Percentiles rank a stretch among this genome's conserved stretches.
These are phyloP conservation scores for Bovichtus diacanthus DNA, from an alignment of 2,797 vertebrate genomes.

Conservation along the genomic window DNA sequence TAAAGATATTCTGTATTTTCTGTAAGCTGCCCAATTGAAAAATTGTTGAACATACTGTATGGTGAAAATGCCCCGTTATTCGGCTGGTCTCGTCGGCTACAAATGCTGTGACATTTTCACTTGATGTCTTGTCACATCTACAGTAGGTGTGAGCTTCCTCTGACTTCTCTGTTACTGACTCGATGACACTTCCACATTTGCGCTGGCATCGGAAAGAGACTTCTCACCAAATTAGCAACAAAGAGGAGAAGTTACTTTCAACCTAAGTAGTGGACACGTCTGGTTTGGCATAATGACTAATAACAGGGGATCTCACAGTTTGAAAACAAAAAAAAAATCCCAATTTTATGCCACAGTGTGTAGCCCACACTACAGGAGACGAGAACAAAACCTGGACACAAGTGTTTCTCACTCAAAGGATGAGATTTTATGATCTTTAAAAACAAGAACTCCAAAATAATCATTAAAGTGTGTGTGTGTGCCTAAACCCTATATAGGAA, in stretches of 20 bases:
- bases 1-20: neutral
- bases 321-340: constrained; percentile 12
- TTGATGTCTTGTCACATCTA: neutral
- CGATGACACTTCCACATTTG: constrained; percentile 17
- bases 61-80: constrained; percentile 14
- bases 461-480: neutral
- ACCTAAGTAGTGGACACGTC: neutral
- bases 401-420: neutral
- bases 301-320: constrained; percentile 5
- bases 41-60: neutral
- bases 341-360: neutral
- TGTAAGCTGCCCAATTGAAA: constrained; percentile 15
- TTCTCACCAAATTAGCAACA: neutral
- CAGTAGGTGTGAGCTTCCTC: neutral
- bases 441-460: neutral
- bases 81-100: neutral
- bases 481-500: neutral
- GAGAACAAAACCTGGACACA: constrained; percentile 5
- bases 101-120: constrained; percentile 10
- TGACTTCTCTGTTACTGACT: neutral
- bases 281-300: constrained; percentile 10
- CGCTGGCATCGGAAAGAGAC: neutral
- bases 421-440: neutral
- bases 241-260: neutral
- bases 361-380: neutral